These are phyloP conservation scores for Nephrotoma flavescens DNA, from an alignment of 2,888 invertebrate genomes.

Conservation along the genomic window DNA sequence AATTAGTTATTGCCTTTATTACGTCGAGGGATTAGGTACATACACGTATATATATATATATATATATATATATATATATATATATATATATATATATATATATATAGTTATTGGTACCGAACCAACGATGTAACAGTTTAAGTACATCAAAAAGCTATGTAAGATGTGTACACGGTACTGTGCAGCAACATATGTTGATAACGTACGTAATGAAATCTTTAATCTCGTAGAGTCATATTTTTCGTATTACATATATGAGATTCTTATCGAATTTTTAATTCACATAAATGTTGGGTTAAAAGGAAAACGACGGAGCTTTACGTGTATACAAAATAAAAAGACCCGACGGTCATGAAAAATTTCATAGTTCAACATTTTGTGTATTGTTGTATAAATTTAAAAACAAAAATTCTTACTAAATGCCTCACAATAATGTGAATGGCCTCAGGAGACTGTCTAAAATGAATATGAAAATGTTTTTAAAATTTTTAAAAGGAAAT, in stretches of 20 bases:
- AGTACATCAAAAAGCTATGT: background rate
- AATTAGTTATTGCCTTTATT: background rate
- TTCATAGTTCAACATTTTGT: background rate
- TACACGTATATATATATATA: background rate
- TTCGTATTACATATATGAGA: background rate
- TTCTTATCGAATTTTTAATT: background rate
- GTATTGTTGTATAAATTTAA: background rate
- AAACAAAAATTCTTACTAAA: background rate
- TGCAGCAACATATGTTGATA: background rate
- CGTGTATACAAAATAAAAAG: background rate
- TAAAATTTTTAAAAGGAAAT: no score
- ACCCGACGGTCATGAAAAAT: background rate
- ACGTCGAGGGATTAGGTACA: background rate
- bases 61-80: background rate
- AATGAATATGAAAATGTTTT: no score
- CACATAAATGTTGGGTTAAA: background rate
- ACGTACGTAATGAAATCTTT: background rate
- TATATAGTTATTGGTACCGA: background rate
- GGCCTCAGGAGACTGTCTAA: no score
- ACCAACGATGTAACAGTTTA: background rate
- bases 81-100: background rate
- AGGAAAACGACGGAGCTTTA: background rate
- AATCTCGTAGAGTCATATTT: background rate
- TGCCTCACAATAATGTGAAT: background rate
- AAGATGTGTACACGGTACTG: background rate